A percentile compares a stretch with the other conserved stretches of the same genome.
Conservation (phyloP, 2,113 vertebrate genomes). For the Ceratotherium simum region DNA sequence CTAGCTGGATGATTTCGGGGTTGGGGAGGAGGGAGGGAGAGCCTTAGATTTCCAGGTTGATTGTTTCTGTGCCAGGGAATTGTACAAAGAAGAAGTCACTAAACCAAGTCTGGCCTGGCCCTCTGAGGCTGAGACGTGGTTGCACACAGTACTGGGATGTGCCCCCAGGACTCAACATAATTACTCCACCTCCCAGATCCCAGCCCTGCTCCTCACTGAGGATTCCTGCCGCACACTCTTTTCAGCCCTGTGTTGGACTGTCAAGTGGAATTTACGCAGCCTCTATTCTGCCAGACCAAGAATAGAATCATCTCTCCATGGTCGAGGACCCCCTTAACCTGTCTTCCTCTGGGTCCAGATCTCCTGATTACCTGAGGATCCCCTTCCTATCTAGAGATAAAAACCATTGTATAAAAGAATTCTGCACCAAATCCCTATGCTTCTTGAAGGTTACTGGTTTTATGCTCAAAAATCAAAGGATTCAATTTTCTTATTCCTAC, state of each 20-base stretch:
- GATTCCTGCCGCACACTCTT: neutral
- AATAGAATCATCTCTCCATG: neutral
- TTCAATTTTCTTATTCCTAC: neutral
- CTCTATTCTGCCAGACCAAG: neutral
- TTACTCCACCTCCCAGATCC: neutral
- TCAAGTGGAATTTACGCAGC: neutral
- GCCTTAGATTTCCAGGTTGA: neutral
- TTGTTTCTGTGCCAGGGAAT: neutral
- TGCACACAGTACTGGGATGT: neutral
- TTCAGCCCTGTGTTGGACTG: neutral
- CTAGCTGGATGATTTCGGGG: neutral
- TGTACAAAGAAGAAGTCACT: neutral
- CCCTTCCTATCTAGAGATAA: neutral
- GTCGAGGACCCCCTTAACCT: neutral
- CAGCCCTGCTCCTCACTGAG: neutral
- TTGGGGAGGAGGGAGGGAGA: neutral
- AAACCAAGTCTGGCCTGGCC: neutral
- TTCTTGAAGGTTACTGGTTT: neutral
- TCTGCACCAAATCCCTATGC: neutral
- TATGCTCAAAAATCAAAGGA: neutral
- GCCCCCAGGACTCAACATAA: neutral
- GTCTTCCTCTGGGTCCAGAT: neutral
- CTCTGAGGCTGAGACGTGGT: neutral
- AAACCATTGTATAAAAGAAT: neutral
- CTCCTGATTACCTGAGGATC: neutral